A percentile compares a stretch with the other conserved stretches of the same genome.
Evolutionary conservation across 2,113 vertebrate species (phyloP).

Genomic region (Tonatia bakeri): DNA sequence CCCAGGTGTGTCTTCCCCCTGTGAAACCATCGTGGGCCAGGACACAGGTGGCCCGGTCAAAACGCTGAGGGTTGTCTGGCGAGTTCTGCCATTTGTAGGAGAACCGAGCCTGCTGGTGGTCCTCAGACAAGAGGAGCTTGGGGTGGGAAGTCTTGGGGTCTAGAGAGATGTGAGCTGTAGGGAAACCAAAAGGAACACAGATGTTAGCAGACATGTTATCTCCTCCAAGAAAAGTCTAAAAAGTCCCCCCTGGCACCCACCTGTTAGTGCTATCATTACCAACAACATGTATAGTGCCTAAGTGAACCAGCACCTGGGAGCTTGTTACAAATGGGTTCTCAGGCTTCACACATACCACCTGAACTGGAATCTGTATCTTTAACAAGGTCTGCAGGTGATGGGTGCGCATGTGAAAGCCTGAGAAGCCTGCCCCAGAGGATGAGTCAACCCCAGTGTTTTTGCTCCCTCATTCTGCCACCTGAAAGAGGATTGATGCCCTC

Average conservation of each 20-base stretch:
- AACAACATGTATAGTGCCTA: fast-evolving
- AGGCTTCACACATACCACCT: not conserved
- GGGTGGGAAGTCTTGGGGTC: slow-evolving; percentile 70
- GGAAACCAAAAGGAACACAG: not conserved
- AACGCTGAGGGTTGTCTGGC: slow-evolving; percentile 35
- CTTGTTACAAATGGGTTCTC: not conserved
- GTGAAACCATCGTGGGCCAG: slow-evolving; percentile 52
- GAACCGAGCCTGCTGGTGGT: slow-evolving; percentile 49
- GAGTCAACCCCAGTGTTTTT: fast-evolving
- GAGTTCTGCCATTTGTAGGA: slow-evolving; percentile 74
- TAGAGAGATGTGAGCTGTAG: slow-evolving; percentile 47
- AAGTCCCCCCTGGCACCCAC: not conserved
- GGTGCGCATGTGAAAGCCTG: not conserved
- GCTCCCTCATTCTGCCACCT: not conserved
- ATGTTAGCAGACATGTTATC: not conserved
- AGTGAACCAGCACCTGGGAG: fast-evolving
- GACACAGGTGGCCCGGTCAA: slow-evolving; percentile 69
- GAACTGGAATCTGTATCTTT: not conserved
- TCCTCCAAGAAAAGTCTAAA: not conserved
- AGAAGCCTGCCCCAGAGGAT: not conserved
- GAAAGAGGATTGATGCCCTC: not conserved
- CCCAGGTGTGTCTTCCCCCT: slow-evolving; percentile 53
- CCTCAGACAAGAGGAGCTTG: slow-evolving; percentile 70
- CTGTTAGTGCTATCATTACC: not conserved
- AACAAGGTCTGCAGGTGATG: not conserved